Base-by-base conservation (phyloP, 2,797 vertebrate genomes). In the Phrynocephalus forsythii region DNA sequence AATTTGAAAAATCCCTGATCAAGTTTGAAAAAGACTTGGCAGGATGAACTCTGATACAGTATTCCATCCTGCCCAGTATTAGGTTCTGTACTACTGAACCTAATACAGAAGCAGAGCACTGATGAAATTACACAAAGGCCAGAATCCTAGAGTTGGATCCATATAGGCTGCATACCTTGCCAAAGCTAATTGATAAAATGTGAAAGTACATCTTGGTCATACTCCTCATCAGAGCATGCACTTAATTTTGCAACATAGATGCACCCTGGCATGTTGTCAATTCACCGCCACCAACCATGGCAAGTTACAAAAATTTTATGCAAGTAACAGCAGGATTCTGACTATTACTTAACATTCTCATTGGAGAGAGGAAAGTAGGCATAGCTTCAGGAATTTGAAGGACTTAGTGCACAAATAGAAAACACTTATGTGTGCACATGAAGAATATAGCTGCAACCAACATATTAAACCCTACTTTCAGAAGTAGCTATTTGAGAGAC, bases 1-100 rank as follows among this genome's bases (percentile, higher is more conserved):
- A 86, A 66, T 85, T 91, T 92, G 87, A 95, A 92, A 90, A 44
- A 78, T 91, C 91, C 87, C 83, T 82, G 85, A 87, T 88, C 89
- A 50, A 75, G 26, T 89, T 87, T 86, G 89, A 88, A 91, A 86
- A 84, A 66, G 5, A 89, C 91, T 6, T 0, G 83, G 86, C 75
- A 93, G 77, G 83, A 87, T 87, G 88, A 92, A 87, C 48, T 85
- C 66, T 38, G 38, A 38, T 38, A 38, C 38, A 38, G 38, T 38
- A 38, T 38, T 38, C 38, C 38, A 38, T 38, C 38, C 38, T 38
- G 38, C 38, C 38, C 38, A 2, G 38, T 38, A 38, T 38, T 38
- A 38, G 38, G 38, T 38, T 38, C 38, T 66, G 82, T 82, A 90
- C 67, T 77, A 83, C 38, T 38, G 52, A 86, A 69, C 33, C 84